Evolutionary conservation across 2,888 invertebrate genomes (phyloP).

Genomic region (Aphidius colemani): DNA sequence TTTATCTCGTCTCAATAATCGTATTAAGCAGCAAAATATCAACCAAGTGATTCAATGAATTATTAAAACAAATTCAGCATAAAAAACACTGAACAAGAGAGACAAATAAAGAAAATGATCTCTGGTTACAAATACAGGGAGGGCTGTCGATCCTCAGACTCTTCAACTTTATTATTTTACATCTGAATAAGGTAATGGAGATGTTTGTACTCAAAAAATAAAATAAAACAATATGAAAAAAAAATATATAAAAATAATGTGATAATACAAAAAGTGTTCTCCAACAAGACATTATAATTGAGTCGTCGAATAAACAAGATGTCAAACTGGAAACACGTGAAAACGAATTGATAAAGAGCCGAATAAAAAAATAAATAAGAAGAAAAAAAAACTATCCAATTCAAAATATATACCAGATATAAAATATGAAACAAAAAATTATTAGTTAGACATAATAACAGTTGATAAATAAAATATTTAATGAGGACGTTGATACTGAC

Average conservation of each 20-base stretch:
- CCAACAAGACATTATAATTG: constrained; percentile 21
- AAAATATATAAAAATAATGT: not conserved
- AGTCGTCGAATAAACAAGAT: constrained; percentile 22
- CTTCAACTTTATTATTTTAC: constrained; percentile 22
- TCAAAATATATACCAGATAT: too few species aligned
- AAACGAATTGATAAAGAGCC: too few species aligned
- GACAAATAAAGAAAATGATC: not conserved
- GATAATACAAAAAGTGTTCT: not conserved
- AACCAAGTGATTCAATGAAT: too few species aligned
- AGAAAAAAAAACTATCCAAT: too few species aligned
- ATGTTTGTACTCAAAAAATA: constrained; percentile 1
- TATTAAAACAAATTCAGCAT: too few species aligned
- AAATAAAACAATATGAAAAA: constrained; percentile 1
- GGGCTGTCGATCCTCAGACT: constrained; percentile 9
- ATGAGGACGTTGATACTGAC: not conserved
- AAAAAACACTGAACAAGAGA: not conserved
- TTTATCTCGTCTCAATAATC: too few species aligned
- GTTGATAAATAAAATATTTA: too few species aligned
- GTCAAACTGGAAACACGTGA: constrained; percentile 4
- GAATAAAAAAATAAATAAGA: too few species aligned
- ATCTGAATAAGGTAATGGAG: constrained; percentile 25
- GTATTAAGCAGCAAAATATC: too few species aligned
- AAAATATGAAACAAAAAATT: too few species aligned
- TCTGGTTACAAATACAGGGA: not conserved
- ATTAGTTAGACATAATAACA: too few species aligned